These are phyloP conservation scores for Urocynchramus pylzowi DNA, from an alignment of 2,113 vertebrate genomes.

Conservation along the genomic window DNA sequence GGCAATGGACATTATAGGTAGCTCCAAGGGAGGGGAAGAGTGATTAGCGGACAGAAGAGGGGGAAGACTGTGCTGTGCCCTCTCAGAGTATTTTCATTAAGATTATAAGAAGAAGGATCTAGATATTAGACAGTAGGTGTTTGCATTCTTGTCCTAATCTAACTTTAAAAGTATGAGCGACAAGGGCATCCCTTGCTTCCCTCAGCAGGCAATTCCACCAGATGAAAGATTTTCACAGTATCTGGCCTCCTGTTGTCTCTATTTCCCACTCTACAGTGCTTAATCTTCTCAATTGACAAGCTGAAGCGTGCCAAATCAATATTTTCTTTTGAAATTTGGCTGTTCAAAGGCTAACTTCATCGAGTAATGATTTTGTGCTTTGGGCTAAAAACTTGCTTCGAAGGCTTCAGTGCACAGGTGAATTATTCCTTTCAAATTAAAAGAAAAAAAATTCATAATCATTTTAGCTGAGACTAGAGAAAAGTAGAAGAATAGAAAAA, in stretches of 20 bases:
- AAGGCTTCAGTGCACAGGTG: neutral
- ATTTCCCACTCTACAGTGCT: neutral
- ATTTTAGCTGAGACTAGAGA: neutral
- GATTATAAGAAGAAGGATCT: neutral
- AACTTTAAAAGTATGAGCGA: neutral
- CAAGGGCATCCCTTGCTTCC: neutral
- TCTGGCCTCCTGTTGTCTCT: constrained; percentile 5
- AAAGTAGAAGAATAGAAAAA: neutral
- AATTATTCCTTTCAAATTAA: neutral
- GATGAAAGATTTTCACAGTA: neutral
- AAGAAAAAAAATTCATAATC: neutral
- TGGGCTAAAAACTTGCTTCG: neutral
- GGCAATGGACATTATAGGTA: constrained; percentile 44
- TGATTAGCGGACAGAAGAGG: constrained; percentile 31
- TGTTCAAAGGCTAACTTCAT: neutral
- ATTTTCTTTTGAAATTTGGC: constrained; percentile 35
- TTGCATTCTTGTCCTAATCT: neutral
- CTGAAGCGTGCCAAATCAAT: neutral
- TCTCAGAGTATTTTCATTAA: neutral
- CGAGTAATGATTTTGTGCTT: neutral
- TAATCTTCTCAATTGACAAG: constrained; percentile 26
- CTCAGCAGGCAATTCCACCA: neutral
- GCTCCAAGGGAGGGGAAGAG: neutral
- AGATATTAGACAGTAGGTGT: neutral
- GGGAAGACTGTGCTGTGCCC: neutral